Evolutionary conservation across 2,113 vertebrate species (phyloP), one percentile per base, ranked within the genome.

Genomic region (Colistium nudipinnis): DNA sequence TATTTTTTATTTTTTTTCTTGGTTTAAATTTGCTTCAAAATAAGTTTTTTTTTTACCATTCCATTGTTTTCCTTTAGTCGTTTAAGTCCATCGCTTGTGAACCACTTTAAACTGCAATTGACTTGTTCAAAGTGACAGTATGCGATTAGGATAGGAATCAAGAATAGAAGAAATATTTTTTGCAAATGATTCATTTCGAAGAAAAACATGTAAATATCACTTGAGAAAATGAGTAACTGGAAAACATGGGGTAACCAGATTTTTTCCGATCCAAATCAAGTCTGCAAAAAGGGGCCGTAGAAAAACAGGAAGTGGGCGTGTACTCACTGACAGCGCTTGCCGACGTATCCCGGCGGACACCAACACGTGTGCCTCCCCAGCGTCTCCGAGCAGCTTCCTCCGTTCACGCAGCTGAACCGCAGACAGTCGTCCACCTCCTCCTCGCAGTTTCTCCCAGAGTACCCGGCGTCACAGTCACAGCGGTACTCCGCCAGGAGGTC

Each of bases 311-410:
- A 11, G 25, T 24, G 48, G 9, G 20, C 33, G 3, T 47, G 11
- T 74, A 94, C 96, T 94, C 85, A 97, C 96, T 96, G 92, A 87
- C 96, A 97, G 70, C 87, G 92, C 3, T 88, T 92, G 0, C 96
- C 96, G 0, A 87, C 84, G 68, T 86, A 94, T 2, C 88, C 90
- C 0, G 85, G 70, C 0, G 87, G 93, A 84, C 96, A 97, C 24
- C 59, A 76, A 75, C 96, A 97, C 25, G 89, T 93, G 88, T 94
- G 93, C 1, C 83, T 85, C 1, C 84, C 92, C 3, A 84, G 33
- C 0, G 55, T 78, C 0, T 94, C 91, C 0, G 90, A 0, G 6
- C 96, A 97, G 28, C 74, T 83, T 1, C 92, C 96, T 13, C 92
- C 92, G 0, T 96, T 93, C 7, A 88, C 81, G 82, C 96, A 97